Percentiles rank a stretch among this genome's conserved stretches.
phyloP scores from a whole-genome alignment of 2,113 vertebrate species.

The Tragulus kanchil region DNA sequence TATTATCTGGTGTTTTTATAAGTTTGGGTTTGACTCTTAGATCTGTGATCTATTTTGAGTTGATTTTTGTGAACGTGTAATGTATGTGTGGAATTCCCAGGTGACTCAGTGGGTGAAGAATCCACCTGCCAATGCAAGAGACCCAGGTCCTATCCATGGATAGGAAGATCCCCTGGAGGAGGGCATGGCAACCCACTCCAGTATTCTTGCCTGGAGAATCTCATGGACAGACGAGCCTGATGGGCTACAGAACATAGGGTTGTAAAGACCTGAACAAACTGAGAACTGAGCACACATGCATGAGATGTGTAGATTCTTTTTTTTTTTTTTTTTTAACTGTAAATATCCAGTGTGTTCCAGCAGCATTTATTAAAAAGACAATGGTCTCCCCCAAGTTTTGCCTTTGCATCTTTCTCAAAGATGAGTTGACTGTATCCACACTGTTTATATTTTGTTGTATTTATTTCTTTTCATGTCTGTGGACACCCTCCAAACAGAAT shows the following conservation, averaged over 20 bases:
- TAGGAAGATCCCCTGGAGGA: not conserved
- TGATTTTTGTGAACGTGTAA: not conserved
- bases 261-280: not conserved
- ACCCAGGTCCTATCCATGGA: not conserved
- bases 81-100: not conserved
- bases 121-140: not conserved
- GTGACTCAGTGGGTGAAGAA: not conserved
- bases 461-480: not conserved
- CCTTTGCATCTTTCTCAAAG: not conserved
- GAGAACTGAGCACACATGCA: not conserved
- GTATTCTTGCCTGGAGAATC: not conserved
- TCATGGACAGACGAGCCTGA: not conserved
- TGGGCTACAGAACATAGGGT: not conserved
- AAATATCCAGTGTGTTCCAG: not conserved
- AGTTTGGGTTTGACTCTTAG: not conserved
- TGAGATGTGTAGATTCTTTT: not conserved
- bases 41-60: not conserved
- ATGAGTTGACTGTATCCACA: not conserved
- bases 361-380: not conserved
- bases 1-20: not conserved
- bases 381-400: not conserved
- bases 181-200: not conserved
- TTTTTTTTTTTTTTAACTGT: not conserved
- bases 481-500: not conserved
- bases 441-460: not conserved